These are phyloP conservation scores for Chironomus tentans DNA, from an alignment of 2,888 invertebrate species.

Conservation along the genomic window DNA sequence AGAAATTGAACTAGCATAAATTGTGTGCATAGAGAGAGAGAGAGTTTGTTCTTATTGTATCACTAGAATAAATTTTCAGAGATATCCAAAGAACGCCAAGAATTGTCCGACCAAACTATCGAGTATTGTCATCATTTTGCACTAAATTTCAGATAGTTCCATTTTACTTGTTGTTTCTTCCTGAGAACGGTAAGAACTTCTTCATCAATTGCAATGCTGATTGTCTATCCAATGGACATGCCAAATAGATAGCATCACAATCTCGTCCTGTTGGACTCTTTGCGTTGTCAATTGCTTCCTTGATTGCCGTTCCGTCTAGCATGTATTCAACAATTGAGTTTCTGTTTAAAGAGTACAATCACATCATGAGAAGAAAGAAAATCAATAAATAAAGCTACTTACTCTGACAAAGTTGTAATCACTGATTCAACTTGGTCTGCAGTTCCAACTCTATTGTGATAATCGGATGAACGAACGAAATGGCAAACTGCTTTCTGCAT, in stretches of 20 bases:
- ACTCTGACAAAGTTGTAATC: slow-evolving; percentile 54
- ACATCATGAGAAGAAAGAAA: slow-evolving; percentile 32
- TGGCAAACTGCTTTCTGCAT: slow-evolving; percentile 62
- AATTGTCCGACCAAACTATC: not conserved
- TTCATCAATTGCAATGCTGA: slow-evolving; percentile 57
- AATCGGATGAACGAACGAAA: slow-evolving; percentile 61
- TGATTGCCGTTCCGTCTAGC: slow-evolving; percentile 61
- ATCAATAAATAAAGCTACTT: slow-evolving; percentile 37
- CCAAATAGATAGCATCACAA: slow-evolving; percentile 51
- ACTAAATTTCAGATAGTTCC: not conserved
- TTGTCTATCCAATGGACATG: slow-evolving; percentile 60
- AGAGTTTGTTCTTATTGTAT: too few species aligned
- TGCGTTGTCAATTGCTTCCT: slow-evolving; percentile 59
- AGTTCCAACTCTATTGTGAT: slow-evolving; percentile 52
- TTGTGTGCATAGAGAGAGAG: too few species aligned
- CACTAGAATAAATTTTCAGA: not conserved
- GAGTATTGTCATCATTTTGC: not conserved
- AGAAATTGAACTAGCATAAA: too few species aligned
- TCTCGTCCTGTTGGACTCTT: slow-evolving; percentile 43
- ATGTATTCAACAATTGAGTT: slow-evolving; percentile 59
- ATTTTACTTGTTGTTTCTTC: not conserved
- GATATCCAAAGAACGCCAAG: not conserved
- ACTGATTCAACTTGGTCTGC: slow-evolving; percentile 55
- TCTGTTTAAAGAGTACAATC: slow-evolving; percentile 38
- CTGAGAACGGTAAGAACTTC: slow-evolving; percentile 51